Evolutionary conservation across 2,888 invertebrate species (phyloP).

Genomic region (Drosophila merina): DNA sequence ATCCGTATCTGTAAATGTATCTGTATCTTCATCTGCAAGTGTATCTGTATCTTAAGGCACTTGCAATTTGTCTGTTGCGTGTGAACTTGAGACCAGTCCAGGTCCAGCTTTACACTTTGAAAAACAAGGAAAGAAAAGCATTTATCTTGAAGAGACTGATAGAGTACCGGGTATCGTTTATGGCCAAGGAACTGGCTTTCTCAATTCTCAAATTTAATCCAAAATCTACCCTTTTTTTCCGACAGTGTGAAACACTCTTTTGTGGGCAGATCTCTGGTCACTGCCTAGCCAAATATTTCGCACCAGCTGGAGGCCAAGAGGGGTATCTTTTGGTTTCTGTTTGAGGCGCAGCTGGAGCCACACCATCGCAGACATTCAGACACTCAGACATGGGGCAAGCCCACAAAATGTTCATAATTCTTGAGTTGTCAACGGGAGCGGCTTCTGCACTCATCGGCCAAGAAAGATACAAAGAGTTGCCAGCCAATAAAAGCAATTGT

Average conservation of each 20-base stretch:
- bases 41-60: constrained; percentile 17
- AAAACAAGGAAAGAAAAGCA: neutral
- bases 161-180: neutral
- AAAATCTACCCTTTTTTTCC: neutral
- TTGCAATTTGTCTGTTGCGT: constrained; percentile 30
- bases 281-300: constrained; percentile 63
- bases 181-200: too few species aligned
- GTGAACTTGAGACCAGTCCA: constrained; percentile 6
- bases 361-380: constrained; percentile 21
- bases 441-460: constrained; percentile 60
- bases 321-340: constrained; percentile 4
- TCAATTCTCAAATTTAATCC: too few species aligned
- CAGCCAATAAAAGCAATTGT: constrained; percentile 78
- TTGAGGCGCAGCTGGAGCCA: constrained; percentile 45
- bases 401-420: constrained; percentile 81
- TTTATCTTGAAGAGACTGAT: too few species aligned
- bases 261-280: constrained; percentile 19
- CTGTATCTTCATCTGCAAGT: constrained; percentile 25
- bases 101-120: neutral
- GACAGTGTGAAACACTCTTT: neutral
- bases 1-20: constrained; percentile 13
- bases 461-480: constrained; percentile 1
- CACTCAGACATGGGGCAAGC: constrained; percentile 63
- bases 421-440: constrained; percentile 78
- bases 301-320: constrained; percentile 42